Base-by-base conservation (phyloP, 2,113 vertebrate genomes). In the Nymphicus hollandicus region DNA sequence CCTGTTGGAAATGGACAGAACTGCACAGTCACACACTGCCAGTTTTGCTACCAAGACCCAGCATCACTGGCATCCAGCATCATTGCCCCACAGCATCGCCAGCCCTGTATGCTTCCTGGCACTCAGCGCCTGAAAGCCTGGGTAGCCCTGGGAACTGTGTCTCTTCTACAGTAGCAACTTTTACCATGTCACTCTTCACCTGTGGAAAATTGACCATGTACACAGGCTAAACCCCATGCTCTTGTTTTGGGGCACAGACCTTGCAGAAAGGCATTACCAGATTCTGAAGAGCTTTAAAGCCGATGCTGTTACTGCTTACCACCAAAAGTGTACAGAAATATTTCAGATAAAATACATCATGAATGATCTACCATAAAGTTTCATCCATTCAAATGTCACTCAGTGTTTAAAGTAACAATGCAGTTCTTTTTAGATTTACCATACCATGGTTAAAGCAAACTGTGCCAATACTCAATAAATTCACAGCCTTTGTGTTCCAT, bases 61-160 rank as follows among this genome's bases (percentile, higher is more conserved):
- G 18, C n/a, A 31, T 25, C 9, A 2, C 35, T 3, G 4, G 28
- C 39, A 61, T 20, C 1, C 3, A 12, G 44, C 12, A 7, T 20
- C 3, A 3, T 25, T 3, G 7, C 17, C 44, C 64, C 41, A 33
- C 29, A 25, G 60, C 31, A 20, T 17, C 3, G 2, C 43, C 4
- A 35, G 39, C 6, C 33, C 50, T 23, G 50, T 10, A 11, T 14
- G 50, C 29, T 73, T 73, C 70, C 39, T 74, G 71, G 24, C 9
- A n/a, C 25, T 27, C 43, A 41, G 46, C 46, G 31, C 39, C 17
- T 9, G 13, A 53, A 9, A 35, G 44, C 41, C 58, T 19, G 28
- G 31, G 35, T 35, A 82, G 35, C 13, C 19, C 28, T 29, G 33
- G 33, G 28, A 86, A n/a, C n/a, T 0, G 0, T 12, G 49, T 41